A percentile compares a stretch with the other conserved stretches of the same genome.
Evolutionary conservation across 2,797 vertebrate species (phyloP).

Genomic region (Hipposideros larvatus): DNA sequence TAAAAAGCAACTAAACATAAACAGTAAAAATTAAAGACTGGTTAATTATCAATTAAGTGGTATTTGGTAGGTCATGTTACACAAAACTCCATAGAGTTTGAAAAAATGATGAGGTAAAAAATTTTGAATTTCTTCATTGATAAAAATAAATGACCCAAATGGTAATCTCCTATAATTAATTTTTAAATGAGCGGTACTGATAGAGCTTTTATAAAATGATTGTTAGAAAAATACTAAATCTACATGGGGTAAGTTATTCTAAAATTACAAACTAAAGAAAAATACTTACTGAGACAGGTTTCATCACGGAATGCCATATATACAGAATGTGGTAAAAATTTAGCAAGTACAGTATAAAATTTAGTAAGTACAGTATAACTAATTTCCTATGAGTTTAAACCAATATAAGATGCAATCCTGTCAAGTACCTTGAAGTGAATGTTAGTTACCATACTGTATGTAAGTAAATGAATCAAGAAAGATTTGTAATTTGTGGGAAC

Average conservation of each 20-base stretch:
- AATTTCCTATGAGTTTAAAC: conserved; percentile 69
- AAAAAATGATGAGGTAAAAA: conserved; percentile 77
- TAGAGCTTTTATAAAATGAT: conserved; percentile 76
- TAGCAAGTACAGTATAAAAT: conserved; percentile 81
- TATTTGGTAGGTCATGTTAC: conserved; percentile 72
- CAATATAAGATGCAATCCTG: conserved; percentile 29
- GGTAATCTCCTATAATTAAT: conserved; percentile 78
- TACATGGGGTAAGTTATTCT: conserved; percentile 84
- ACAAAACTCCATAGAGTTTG: conserved; percentile 71
- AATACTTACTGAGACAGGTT: conserved; percentile 85
- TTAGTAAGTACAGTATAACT: conserved; percentile 70
- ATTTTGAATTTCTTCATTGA: conserved; percentile 55
- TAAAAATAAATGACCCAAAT: conserved; percentile 79
- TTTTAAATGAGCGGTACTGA: conserved; percentile 77
- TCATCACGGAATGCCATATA: conserved; percentile 84
- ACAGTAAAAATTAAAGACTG: conserved; percentile 80
- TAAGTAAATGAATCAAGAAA: conserved; percentile 50
- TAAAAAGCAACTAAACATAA: conserved; percentile 84
- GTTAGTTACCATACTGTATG: conserved; percentile 55
- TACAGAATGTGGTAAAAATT: conserved; percentile 85
- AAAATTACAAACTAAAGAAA: conserved; percentile 81
- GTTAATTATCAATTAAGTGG: conserved; percentile 82
- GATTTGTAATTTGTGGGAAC: conserved; percentile 51
- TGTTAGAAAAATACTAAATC: conserved; percentile 84
- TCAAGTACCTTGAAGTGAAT: conserved; percentile 57